Evolutionary conservation across 1,140 invertebrate species (phyloP).

Genomic region (Penaeus chinensis): DNA sequence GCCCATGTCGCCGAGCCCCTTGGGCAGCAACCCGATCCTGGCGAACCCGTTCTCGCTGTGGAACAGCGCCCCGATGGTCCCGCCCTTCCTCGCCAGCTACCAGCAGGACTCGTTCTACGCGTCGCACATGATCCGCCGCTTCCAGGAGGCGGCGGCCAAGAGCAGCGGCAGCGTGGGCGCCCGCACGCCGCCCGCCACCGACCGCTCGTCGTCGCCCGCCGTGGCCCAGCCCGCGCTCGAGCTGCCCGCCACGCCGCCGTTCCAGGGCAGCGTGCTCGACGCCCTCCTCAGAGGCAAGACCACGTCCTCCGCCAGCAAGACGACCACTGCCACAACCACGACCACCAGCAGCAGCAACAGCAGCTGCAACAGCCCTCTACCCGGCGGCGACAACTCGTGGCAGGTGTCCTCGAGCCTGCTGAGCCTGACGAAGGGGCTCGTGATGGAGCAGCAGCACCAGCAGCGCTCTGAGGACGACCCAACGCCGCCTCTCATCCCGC

Average conservation of each 20-base stretch:
- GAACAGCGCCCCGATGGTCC: conserved; percentile 74
- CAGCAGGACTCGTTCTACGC: conserved; percentile 78
- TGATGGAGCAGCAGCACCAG: conserved; percentile 43
- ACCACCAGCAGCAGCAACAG: conserved; percentile 19
- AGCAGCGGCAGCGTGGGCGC: conserved; percentile 64
- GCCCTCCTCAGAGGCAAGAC: conserved; percentile 57
- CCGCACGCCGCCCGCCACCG: conserved; percentile 63
- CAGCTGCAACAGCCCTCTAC: conserved; percentile 28
- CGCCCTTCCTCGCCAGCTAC: conserved; percentile 72
- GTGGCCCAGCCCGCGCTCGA: conserved; percentile 10
- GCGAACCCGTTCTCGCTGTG: conserved; percentile 63
- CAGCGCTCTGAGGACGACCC: conserved; percentile 22
- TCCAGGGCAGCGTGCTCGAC: conserved; percentile 58
- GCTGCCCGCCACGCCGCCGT: conserved; percentile 33
- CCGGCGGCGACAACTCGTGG: conserved; percentile 40
- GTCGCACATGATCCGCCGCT: conserved; percentile 82
- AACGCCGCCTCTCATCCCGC: conserved; percentile 33
- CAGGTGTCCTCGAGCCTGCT: conserved; percentile 55
- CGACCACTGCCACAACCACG: neutral
- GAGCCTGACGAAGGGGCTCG: conserved; percentile 49
- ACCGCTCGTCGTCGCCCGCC: conserved; percentile 50
- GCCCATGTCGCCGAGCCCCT: conserved; percentile 63
- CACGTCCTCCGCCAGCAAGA: neutral
- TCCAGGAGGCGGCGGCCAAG: conserved; percentile 77
- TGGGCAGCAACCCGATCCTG: conserved; percentile 52